Evolutionary conservation across 2,888 invertebrate genomes (phyloP).

Genomic region (Drosophila incognita): DNA sequence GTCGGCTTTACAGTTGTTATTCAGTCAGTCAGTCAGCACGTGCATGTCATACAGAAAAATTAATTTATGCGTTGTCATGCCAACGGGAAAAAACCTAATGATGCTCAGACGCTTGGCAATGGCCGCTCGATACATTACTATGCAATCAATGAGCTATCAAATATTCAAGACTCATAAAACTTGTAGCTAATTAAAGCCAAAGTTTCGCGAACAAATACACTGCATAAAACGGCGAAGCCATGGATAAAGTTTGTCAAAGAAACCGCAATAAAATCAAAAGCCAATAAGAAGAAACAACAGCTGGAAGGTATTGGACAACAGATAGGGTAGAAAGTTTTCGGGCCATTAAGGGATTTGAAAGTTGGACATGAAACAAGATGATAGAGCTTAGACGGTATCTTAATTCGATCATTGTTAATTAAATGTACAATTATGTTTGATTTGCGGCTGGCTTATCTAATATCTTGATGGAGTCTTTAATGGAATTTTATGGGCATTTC

Average conservation of each 20-base stretch:
- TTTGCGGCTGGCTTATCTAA: constrained; percentile 13
- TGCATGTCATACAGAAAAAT: constrained; percentile 32
- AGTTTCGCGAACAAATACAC: constrained; percentile 18
- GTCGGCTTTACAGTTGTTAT: constrained; percentile 33
- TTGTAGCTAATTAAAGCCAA: constrained; percentile 55
- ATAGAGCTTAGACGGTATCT: constrained; percentile 13
- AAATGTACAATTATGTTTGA: constrained; percentile 39
- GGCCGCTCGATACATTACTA: constrained; percentile 36
- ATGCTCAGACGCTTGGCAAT: background rate
- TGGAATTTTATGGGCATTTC: constrained; percentile 3
- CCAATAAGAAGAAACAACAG: constrained; percentile 23
- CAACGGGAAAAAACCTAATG: constrained; percentile 19
- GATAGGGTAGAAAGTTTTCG: constrained; percentile 47
- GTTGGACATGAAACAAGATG: constrained; percentile 24
- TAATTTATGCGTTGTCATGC: constrained; percentile 60
- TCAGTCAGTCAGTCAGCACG: constrained; percentile 18
- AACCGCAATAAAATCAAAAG: constrained; percentile 53
- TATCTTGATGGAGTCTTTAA: constrained; percentile 24
- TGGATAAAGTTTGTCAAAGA: constrained; percentile 52
- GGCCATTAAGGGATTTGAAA: constrained; percentile 65
- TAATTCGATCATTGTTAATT: constrained; percentile 52
- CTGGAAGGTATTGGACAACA: constrained; percentile 9
- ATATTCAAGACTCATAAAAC: constrained; percentile 51
- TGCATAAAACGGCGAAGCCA: constrained; percentile 2
- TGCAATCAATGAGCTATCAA: constrained; percentile 50